Evolutionary conservation across 2,888 invertebrate genomes (phyloP).

Genomic region (Apodemia hepburni): DNA sequence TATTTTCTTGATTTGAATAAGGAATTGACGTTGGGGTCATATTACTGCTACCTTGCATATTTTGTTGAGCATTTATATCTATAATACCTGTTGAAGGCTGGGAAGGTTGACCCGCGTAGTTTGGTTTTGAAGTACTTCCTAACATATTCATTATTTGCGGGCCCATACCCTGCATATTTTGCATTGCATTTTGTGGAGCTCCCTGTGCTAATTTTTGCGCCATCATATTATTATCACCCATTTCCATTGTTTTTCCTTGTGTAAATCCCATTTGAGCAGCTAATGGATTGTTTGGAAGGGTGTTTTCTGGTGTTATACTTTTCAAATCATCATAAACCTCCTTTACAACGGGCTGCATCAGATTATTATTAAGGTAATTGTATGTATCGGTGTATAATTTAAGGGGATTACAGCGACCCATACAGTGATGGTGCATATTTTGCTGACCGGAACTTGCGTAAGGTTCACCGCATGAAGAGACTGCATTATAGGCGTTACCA

Average conservation of each 20-base stretch:
- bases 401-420: slow-evolving; percentile 54
- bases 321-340: slow-evolving; percentile 67
- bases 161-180: slow-evolving; percentile 50
- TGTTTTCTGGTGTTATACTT: slow-evolving; percentile 54
- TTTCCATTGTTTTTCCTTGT: slow-evolving; percentile 19
- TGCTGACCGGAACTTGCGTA: slow-evolving; percentile 30
- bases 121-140: slow-evolving; percentile 35
- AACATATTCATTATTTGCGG: slow-evolving; percentile 59
- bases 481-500: slow-evolving; percentile 36
- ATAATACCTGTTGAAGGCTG: slow-evolving; percentile 6
- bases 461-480: slow-evolving; percentile 42
- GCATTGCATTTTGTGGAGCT: slow-evolving; percentile 23
- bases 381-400: slow-evolving; percentile 63
- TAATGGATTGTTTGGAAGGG: slow-evolving; percentile 52
- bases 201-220: slow-evolving; percentile 19
- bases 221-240: slow-evolving; percentile 22
- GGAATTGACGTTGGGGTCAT: background rate
- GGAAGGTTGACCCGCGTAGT: slow-evolving; percentile 28
- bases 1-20: background rate
- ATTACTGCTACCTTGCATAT: background rate
- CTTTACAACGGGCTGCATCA: slow-evolving; percentile 63
- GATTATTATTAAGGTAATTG: slow-evolving; percentile 54
- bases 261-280: slow-evolving; percentile 49
- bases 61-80: background rate
- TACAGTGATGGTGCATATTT: slow-evolving; percentile 34